A percentile compares a stretch with the other conserved stretches of the same genome.
These are phyloP conservation scores for Gorsachius magnificus DNA, from an alignment of 2,797 vertebrate species.

Conservation along the genomic window DNA sequence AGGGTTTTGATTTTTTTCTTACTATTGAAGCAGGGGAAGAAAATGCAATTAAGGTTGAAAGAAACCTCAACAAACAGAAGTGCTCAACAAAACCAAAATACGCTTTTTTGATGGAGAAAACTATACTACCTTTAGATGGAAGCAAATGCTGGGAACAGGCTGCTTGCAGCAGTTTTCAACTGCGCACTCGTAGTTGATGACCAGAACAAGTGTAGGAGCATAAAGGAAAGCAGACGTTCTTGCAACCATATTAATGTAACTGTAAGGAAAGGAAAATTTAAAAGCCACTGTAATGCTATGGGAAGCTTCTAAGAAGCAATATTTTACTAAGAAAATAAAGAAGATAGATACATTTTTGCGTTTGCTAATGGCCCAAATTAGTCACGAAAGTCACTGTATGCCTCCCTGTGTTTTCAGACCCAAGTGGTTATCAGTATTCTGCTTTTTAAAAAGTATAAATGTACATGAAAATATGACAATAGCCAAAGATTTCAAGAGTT, in stretches of 20 bases:
- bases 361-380: not conserved
- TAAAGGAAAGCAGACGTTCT: constrained; percentile 29
- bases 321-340: not conserved
- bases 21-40: not conserved
- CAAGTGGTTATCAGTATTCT: not conserved
- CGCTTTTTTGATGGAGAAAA: not conserved
- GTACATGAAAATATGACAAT: not conserved
- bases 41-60: not conserved
- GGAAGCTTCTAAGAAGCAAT: not conserved
- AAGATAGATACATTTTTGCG: not conserved
- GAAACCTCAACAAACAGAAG: no score
- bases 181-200: not conserved
- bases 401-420: not conserved
- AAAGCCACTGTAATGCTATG: not conserved
- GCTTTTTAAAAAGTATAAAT: not conserved
- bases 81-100: not conserved
- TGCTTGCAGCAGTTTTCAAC: not conserved
- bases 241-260: not conserved
- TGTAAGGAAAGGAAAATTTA: not conserved
- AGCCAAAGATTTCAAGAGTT: not conserved
- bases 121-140: constrained; percentile 11
- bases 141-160: not conserved
- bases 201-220: not conserved
- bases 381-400: not conserved
- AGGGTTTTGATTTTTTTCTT: not conserved